phyloP scores from a whole-genome alignment of 2,797 vertebrate genomes.

The Neosilurus mollespiculum region DNA sequence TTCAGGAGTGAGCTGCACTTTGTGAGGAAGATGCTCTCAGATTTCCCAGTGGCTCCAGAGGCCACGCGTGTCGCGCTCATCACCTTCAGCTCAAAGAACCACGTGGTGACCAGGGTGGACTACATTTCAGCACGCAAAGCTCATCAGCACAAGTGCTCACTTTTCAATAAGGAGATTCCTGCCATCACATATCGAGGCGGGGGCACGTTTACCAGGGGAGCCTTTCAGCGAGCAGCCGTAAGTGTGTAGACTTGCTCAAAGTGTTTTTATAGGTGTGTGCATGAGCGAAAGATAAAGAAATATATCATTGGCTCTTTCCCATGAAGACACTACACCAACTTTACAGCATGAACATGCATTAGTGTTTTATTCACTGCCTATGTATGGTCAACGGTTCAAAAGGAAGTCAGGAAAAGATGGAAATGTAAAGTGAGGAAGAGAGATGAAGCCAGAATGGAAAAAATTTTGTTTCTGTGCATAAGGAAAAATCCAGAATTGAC shows the following conservation, averaged over 20 bases:
- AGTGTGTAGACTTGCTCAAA: slow-evolving; percentile 57
- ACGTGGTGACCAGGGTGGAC: slow-evolving; percentile 91
- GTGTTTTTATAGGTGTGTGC: neutral
- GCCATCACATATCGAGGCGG: slow-evolving; percentile 92
- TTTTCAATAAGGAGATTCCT: slow-evolving; percentile 92
- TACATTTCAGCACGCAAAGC: slow-evolving; percentile 87
- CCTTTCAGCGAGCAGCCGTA: slow-evolving; percentile 96
- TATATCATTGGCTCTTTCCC: neutral
- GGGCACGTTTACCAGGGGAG: slow-evolving; percentile 95
- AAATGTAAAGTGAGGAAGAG: slow-evolving; percentile 8
- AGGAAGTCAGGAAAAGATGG: neutral
- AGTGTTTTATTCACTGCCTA: neutral
- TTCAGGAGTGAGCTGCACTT: slow-evolving; percentile 93
- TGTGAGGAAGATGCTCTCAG: slow-evolving; percentile 93
- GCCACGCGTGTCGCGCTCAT: slow-evolving; percentile 92
- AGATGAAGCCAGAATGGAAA: slow-evolving; percentile 22
- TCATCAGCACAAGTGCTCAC: slow-evolving; percentile 94
- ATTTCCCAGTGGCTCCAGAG: slow-evolving; percentile 90
- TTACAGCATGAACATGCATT: neutral
- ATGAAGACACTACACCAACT: neutral
- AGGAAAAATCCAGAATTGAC: slow-evolving; percentile 35
- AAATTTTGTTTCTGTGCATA: slow-evolving; percentile 10
- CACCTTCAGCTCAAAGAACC: slow-evolving; percentile 93
- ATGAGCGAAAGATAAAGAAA: neutral
- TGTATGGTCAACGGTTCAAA: slow-evolving; percentile 7